Evolutionary conservation across 23 tunicate species (phyloP), one percentile per base, ranked within the genome.

Genomic region (Trididemnum miniatum): DNA sequence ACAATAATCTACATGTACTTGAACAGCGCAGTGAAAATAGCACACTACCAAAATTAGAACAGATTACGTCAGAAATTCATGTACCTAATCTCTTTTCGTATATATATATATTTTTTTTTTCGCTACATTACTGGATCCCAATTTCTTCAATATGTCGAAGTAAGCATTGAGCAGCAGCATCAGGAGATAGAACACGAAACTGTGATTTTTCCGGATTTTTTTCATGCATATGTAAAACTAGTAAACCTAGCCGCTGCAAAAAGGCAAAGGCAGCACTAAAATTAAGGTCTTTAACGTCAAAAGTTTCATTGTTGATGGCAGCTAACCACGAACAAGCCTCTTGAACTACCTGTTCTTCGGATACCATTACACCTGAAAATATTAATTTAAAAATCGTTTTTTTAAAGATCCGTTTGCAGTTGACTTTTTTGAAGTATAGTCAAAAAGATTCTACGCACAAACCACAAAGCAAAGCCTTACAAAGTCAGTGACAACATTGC

Each of bases 321-420:
- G 49, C 15, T 29, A 86, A 65, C 90, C 90, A 86, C 33, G 36
- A 27, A 23, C 72, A 31, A 23, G 84, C 90, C 1, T 71, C 79
- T 33, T 67, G 35, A 28, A 72, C 67, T 0, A 86, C 77, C 27
- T 86, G 79, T 5, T 29, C 60, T 39, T 86, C 83, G 31, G 84
- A 63, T 26, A 86, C 79, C 20, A 39, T 27, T 22, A 2, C 25
- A 4, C 60, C 90, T 86, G 37, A 18, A 49, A 62, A 20, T 12
- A 7, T 34, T 62, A 62, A 62, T n/a, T n/a, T n/a, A n/a, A n/a
- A n/a, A n/a, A n/a, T n/a, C n/a, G n/a, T n/a, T n/a, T n/a, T n/a
- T n/a, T n/a, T n/a, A n/a, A n/a, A n/a, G n/a, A n/a, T n/a, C n/a
- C n/a, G n/a, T n/a, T n/a, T n/a, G n/a, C n/a, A n/a, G n/a, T n/a